Conservation (phyloP, 2,888 invertebrate species). For the Stictocephala bisonia region DNA sequence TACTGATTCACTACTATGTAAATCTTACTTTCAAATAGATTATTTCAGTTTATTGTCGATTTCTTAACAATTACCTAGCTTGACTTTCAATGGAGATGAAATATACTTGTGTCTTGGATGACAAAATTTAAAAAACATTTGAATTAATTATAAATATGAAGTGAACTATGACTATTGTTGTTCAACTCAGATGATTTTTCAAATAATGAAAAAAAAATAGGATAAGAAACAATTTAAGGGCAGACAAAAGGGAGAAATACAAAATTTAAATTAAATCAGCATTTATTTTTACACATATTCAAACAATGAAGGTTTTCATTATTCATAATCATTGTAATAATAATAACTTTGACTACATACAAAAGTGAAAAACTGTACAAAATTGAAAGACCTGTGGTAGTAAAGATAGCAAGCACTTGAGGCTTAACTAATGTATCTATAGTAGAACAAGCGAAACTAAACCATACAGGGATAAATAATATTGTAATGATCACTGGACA, state of each 20-base stretch:
- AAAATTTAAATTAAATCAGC: conserved; percentile 31
- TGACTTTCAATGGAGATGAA: too few species aligned
- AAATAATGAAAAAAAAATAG: neutral
- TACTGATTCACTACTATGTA: too few species aligned
- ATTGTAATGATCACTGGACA: neutral
- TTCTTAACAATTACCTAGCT: too few species aligned
- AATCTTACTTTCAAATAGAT: too few species aligned
- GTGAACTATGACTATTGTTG: too few species aligned
- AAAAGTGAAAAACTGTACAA: conserved; percentile 52
- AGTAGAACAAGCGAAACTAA: conserved; percentile 30
- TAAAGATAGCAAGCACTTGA: conserved; percentile 44
- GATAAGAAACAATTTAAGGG: neutral
- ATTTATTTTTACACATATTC: conserved; percentile 47
- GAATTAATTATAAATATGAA: too few species aligned
- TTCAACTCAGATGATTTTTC: neutral
- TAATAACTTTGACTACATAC: conserved; percentile 50
- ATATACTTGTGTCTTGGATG: too few species aligned
- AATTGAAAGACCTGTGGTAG: conserved; percentile 49
- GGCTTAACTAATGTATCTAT: conserved; percentile 45
- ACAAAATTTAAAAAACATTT: too few species aligned
- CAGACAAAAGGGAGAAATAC: neutral
- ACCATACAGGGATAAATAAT: conserved; percentile 21
- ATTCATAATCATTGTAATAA: conserved; percentile 46
- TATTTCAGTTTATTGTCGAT: too few species aligned
- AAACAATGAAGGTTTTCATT: conserved; percentile 44